Evolutionary conservation across 2,113 vertebrate genomes (phyloP).

Genomic region (Catharus bicknelli): DNA sequence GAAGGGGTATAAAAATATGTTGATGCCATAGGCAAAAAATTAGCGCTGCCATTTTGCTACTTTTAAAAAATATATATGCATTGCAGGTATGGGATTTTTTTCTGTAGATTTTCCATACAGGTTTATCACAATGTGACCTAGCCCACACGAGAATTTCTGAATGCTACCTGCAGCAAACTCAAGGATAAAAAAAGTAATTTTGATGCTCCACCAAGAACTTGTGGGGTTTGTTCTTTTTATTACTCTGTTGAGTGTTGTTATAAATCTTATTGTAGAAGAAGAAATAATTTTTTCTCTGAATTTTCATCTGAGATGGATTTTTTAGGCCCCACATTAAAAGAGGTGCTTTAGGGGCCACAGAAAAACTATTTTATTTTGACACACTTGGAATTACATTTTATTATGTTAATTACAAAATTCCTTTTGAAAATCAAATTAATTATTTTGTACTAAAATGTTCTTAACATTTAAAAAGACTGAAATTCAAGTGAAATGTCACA

Average conservation of each 20-base stretch:
- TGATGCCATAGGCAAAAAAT: neutral
- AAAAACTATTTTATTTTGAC: neutral
- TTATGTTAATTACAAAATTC: neutral
- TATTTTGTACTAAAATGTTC: neutral
- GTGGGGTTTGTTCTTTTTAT: neutral
- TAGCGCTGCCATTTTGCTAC: neutral
- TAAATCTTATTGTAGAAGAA: neutral
- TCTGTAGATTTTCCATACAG: neutral
- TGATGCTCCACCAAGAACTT: neutral
- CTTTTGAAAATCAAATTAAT: neutral
- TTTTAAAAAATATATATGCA: neutral
- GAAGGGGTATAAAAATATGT: neutral
- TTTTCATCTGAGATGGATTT: neutral
- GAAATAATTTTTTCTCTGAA: neutral
- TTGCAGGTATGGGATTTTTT: neutral
- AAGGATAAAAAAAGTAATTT: neutral
- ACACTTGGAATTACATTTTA: neutral
- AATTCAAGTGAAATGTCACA: neutral
- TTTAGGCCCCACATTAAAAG: neutral
- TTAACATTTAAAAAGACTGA: neutral
- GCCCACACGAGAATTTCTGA: neutral
- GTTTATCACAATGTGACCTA: neutral
- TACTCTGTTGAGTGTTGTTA: neutral
- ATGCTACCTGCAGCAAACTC: neutral
- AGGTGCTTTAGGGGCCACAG: neutral